These are phyloP conservation scores for Alca torda DNA, from an alignment of 2,797 vertebrate genomes.

Conservation along the genomic window DNA sequence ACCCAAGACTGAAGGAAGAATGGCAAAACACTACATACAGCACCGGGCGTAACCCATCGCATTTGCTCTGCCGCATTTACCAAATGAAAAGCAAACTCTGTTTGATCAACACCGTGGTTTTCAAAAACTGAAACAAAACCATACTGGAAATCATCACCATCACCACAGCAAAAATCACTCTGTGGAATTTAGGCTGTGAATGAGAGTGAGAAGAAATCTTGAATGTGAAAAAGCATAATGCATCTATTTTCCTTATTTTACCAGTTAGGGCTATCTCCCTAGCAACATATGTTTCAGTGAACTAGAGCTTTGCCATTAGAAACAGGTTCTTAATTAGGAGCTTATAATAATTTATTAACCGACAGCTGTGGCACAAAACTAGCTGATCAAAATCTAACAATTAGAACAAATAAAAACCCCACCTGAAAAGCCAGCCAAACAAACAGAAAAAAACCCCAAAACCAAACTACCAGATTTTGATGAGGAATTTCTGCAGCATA, in stretches of 20 bases:
- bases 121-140: not conserved
- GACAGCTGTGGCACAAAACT: constrained; percentile 30
- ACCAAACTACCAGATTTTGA: not conserved
- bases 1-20: not conserved
- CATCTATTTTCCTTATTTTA: not conserved
- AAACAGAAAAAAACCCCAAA: not conserved
- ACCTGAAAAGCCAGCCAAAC: not conserved
- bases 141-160: not conserved
- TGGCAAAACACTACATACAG: not conserved
- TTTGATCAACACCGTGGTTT: not conserved
- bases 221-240: not conserved
- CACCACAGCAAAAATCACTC: not conserved
- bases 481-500: not conserved
- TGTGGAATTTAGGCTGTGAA: not conserved
- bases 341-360: constrained; percentile 38
- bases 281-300: constrained; percentile 28
- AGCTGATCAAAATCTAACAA: not conserved
- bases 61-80: not conserved
- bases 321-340: constrained; percentile 48
- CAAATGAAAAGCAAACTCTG: not conserved
- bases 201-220: not conserved
- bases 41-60: not conserved
- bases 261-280: not conserved
- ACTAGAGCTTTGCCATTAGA: constrained; percentile 7
- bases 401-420: not conserved